Percentiles rank a stretch among this genome's conserved stretches.
Evolutionary conservation across 2,888 invertebrate genomes (phyloP).

Genomic region (Leptopilina myrica): DNA sequence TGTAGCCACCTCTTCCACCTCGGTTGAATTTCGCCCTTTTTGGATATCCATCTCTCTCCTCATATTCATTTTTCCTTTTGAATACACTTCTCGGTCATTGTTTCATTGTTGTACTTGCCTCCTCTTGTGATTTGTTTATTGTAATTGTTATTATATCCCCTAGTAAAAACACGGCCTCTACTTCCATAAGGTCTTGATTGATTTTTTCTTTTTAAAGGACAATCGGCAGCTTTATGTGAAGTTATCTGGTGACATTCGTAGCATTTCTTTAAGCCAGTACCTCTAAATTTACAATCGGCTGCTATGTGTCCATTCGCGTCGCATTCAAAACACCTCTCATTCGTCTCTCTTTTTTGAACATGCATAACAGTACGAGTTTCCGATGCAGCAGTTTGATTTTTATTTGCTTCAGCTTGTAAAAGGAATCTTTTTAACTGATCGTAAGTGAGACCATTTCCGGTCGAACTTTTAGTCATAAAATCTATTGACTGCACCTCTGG

Average conservation of each 20-base stretch:
- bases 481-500: slow-evolving; percentile 41
- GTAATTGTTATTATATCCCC: neutral
- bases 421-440: slow-evolving; percentile 46
- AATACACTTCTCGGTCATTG: too few relatives aligned
- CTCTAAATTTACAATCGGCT: neutral
- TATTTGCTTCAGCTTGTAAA: slow-evolving; percentile 41
- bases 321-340: slow-evolving; percentile 46
- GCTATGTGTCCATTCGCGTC: slow-evolving; percentile 46
- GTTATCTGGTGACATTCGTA: neutral
- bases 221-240: neutral
- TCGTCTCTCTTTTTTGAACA: neutral
- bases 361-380: neutral
- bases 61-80: too few relatives aligned
- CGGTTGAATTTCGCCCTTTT: too few relatives aligned
- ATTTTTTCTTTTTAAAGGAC: neutral
- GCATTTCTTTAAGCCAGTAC: neutral
- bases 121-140: neutral
- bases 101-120: too few relatives aligned
- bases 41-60: too few relatives aligned
- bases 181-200: too few relatives aligned
- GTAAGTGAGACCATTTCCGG: slow-evolving; percentile 40
- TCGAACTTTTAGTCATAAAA: slow-evolving; percentile 41
- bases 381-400: neutral
- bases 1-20: too few relatives aligned
- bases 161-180: neutral